A percentile compares a stretch with the other conserved stretches of the same genome.
Conservation (phyloP, 2,888 invertebrate genomes). For the Operophtera brumata region DNA sequence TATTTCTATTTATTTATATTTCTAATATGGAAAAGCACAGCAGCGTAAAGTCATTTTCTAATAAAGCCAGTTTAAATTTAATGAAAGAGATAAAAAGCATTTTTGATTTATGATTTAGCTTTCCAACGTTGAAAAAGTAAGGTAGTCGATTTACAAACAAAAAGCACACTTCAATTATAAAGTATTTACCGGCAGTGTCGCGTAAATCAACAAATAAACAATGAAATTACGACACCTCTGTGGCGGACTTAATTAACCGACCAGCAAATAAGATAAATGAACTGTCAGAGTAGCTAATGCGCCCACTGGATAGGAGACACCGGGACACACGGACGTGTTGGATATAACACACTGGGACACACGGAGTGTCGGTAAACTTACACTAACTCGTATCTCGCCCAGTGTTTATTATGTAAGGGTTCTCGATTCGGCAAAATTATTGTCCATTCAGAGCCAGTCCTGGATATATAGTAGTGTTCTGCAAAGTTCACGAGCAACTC, state of each 20-base stretch:
- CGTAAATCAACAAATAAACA: slow-evolving; percentile 65
- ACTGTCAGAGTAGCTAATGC: slow-evolving; percentile 71
- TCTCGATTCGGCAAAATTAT: too few relatives aligned
- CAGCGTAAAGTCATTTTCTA: too few relatives aligned
- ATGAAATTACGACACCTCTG: slow-evolving; percentile 63
- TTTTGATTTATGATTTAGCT: neutral
- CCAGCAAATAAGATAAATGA: slow-evolving; percentile 75
- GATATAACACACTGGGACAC: neutral
- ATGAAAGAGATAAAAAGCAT: too few relatives aligned
- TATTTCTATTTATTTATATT: too few relatives aligned
- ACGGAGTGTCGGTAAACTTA: too few relatives aligned
- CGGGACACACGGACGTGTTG: slow-evolving; percentile 36
- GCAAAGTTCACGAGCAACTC: too few relatives aligned
- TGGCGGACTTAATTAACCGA: slow-evolving; percentile 70
- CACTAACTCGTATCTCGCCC: too few relatives aligned
- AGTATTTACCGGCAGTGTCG: slow-evolving; percentile 15
- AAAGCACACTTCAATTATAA: slow-evolving; percentile 7
- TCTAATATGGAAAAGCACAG: too few relatives aligned
- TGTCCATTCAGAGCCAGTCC: too few relatives aligned
- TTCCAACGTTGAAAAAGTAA: neutral
- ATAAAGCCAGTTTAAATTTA: too few relatives aligned
- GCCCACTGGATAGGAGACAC: slow-evolving; percentile 43
- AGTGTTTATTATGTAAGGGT: too few relatives aligned
- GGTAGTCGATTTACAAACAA: neutral
- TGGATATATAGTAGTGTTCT: too few relatives aligned